Conservation (phyloP, 1,140 invertebrate species). For the Amyelois transitella region DNA sequence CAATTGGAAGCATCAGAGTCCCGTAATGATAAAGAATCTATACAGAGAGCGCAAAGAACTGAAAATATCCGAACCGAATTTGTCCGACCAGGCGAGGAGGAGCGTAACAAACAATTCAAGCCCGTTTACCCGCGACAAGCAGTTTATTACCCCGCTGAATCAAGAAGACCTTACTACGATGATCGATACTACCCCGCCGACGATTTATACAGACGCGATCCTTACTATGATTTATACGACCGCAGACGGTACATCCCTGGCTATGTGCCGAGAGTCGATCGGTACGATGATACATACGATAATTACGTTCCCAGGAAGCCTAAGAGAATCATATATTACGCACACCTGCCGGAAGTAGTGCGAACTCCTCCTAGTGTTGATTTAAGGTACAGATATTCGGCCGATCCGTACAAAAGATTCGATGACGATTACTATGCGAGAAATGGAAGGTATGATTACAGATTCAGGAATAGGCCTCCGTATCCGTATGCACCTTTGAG, state of each 20-base stretch:
- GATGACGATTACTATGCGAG: constrained; percentile 60
- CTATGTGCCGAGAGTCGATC: constrained; percentile 56
- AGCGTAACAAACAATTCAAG: constrained; percentile 45
- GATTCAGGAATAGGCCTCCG: constrained; percentile 58
- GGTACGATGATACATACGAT: constrained; percentile 63
- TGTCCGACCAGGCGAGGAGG: constrained; percentile 58
- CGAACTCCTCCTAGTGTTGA: constrained; percentile 65
- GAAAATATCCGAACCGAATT: constrained; percentile 69
- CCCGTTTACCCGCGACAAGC: constrained; percentile 67
- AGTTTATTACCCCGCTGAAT: constrained; percentile 67
- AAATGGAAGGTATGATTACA: constrained; percentile 57
- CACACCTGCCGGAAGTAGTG: constrained; percentile 69
- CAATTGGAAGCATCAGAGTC: constrained; percentile 66
- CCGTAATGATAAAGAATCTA: constrained; percentile 63
- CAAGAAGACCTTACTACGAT: constrained; percentile 56
- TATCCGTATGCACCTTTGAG: constrained; percentile 63
- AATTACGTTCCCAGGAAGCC: constrained; percentile 65
- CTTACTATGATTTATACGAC: constrained; percentile 63
- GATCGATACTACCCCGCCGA: constrained; percentile 58
- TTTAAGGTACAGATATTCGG: constrained; percentile 58
- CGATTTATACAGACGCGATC: constrained; percentile 59
- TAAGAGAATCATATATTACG: constrained; percentile 72
- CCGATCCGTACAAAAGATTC: constrained; percentile 58
- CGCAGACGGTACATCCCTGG: constrained; percentile 47
- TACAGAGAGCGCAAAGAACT: constrained; percentile 54